Conservation (phyloP, 2,888 invertebrate genomes). For the Blastobasis lacticolella region DNA sequence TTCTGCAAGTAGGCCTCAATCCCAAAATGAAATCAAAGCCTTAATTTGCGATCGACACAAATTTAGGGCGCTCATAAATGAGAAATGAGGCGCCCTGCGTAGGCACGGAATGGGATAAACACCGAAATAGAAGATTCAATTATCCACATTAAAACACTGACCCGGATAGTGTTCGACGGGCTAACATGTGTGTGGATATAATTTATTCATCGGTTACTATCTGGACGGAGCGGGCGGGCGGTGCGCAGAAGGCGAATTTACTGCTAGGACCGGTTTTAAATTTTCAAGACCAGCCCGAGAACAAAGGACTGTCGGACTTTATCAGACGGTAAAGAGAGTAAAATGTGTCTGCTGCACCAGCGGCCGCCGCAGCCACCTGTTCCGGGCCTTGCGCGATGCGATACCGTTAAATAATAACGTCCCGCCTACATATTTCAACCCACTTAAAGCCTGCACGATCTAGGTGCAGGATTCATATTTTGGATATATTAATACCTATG, state of each 20-base stretch:
- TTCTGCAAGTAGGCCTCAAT: no score
- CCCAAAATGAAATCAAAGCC: no score
- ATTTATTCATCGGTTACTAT: constrained; percentile 51
- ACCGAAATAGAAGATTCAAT: not conserved
- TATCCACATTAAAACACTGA: not conserved
- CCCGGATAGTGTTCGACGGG: not conserved
- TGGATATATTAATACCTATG: no score
- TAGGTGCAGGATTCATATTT: no score
- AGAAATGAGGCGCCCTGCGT: no score
- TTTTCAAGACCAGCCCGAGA: constrained; percentile 52
- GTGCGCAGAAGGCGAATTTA: constrained; percentile 45
- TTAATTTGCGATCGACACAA: no score
- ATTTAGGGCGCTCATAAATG: no score
- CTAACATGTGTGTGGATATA: constrained; percentile 25
- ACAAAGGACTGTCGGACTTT: constrained; percentile 55
- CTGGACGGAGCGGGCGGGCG: constrained; percentile 28
- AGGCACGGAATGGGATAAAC: no score
- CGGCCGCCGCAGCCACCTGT: constrained; percentile 43
- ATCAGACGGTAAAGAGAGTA: constrained; percentile 59
- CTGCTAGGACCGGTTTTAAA: constrained; percentile 58
- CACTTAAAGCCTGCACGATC: not conserved
- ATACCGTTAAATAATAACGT: constrained; percentile 3
- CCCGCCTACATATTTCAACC: not conserved
- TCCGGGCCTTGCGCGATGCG: constrained; percentile 6
- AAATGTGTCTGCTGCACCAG: constrained; percentile 44